Conservation (phyloP, 2,797 vertebrate species). For the Peromyscus nudipes region DNA sequence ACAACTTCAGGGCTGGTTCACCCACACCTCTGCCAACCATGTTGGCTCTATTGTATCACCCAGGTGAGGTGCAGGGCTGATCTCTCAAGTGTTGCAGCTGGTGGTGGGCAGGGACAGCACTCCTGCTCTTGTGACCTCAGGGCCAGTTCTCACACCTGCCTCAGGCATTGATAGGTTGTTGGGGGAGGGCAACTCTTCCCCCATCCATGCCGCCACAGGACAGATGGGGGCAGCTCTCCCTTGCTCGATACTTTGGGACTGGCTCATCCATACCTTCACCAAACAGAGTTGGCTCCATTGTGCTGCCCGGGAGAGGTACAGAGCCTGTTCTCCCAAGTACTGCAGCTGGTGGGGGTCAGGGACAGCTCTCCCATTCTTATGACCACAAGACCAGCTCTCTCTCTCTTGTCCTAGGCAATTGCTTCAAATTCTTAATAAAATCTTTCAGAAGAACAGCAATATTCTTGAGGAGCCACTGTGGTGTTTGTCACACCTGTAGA, state of each 20-base stretch:
- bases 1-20: background rate
- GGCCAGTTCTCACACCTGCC: background rate
- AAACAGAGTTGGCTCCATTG: background rate
- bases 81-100: background rate
- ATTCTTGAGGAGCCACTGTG: background rate
- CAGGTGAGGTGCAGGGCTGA: background rate
- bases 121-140: background rate
- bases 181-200: background rate
- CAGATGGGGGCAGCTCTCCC: too few relatives aligned
- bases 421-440: background rate
- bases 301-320: background rate
- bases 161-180: background rate
- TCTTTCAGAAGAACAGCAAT: background rate
- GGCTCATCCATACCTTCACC: background rate
- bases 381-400: background rate
- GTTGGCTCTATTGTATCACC: background rate
- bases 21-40: background rate
- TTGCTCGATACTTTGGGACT: background rate
- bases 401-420: background rate
- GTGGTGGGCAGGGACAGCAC: accelerated
- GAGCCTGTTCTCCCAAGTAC: background rate
- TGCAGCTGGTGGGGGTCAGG: background rate
- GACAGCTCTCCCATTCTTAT: background rate
- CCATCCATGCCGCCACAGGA: too few relatives aligned
- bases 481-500: background rate